phyloP scores from a whole-genome alignment of 2,888 invertebrate species.

The Pachydiplax longipennis region DNA sequence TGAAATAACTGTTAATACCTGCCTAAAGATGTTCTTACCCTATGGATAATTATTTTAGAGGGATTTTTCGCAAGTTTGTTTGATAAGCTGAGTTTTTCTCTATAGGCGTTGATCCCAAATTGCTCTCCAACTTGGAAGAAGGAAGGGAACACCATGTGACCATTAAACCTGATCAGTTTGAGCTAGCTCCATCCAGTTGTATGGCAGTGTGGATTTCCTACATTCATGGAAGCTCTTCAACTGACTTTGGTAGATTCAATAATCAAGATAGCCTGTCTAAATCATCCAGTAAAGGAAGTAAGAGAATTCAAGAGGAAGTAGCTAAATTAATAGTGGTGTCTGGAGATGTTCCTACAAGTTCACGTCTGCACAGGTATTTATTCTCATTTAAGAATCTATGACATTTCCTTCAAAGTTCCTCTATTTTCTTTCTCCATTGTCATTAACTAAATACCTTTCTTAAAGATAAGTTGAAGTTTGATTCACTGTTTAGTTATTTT shows the following conservation, averaged over 20 bases:
- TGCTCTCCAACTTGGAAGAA: neutral
- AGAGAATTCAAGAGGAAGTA: neutral
- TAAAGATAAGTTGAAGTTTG: no score
- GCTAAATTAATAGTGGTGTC: neutral
- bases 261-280: neutral
- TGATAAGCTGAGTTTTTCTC: neutral
- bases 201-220: neutral
- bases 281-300: neutral
- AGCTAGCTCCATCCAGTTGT: neutral
- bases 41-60: neutral
- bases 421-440: no score
- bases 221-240: neutral
- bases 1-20: neutral
- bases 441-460: no score
- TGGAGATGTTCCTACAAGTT: neutral
- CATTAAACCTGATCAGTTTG: neutral
- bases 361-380: slow-evolving; percentile 2
- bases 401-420: no score
- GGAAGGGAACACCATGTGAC: slow-evolving; percentile 19
- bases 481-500: no score
- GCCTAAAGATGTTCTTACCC: no score
- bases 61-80: neutral
- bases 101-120: neutral
- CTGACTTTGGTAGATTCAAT: no score
- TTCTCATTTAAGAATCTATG: no score